Conservation (phyloP, 2,888 invertebrate genomes). For the Thera obeliscata region DNA sequence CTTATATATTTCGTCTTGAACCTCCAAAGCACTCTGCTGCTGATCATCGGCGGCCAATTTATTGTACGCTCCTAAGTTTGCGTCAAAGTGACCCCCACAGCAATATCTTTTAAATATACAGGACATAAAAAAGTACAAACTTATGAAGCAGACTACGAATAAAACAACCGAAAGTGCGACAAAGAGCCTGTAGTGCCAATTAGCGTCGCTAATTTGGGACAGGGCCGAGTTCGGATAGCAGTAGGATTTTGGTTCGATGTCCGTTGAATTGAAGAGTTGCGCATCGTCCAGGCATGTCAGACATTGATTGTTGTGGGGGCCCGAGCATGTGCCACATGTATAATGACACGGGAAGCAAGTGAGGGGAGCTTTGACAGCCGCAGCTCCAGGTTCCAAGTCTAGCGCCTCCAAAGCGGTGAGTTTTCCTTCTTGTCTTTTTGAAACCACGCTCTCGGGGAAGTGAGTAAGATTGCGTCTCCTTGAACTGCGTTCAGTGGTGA, state of each 20-base stretch:
- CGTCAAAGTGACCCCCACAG: constrained; percentile 60
- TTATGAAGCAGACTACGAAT: constrained; percentile 59
- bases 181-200: constrained; percentile 77
- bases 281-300: constrained; percentile 88
- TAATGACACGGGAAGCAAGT: constrained; percentile 89
- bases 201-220: constrained; percentile 69
- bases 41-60: constrained; percentile 74
- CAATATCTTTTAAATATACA: constrained; percentile 61
- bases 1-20: constrained; percentile 74
- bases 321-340: constrained; percentile 88
- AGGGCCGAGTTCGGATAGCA: constrained; percentile 80
- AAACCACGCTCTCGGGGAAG: constrained; percentile 57
- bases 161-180: constrained; percentile 67
- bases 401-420: constrained; percentile 63
- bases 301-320: constrained; percentile 89
- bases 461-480: constrained; percentile 74
- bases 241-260: constrained; percentile 69
- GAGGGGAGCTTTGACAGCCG: constrained; percentile 58
- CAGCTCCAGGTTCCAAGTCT: constrained; percentile 65
- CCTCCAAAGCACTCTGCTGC: constrained; percentile 68
- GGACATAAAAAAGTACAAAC: constrained; percentile 58
- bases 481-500: constrained; percentile 66
- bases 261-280: constrained; percentile 73
- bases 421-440: constrained; percentile 63
- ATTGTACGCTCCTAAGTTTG: constrained; percentile 70